These are phyloP conservation scores for Hippoglossus hippoglossus DNA, from an alignment of 2,797 vertebrate genomes.

Conservation along the genomic window DNA sequence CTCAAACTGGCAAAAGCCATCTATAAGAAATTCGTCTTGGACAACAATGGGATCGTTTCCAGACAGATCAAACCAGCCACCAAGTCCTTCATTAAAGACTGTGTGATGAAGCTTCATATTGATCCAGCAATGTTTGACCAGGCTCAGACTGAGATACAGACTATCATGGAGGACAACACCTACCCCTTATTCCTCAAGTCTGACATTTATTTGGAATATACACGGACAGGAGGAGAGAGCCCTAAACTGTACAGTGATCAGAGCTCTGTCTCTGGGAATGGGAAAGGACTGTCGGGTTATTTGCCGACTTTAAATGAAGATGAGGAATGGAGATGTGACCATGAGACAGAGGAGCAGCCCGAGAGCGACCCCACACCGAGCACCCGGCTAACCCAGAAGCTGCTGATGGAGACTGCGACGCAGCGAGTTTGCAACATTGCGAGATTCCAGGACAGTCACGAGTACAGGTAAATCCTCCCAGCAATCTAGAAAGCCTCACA, in stretches of 20 bases:
- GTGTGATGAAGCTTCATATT: slow-evolving; percentile 91
- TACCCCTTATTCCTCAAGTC: slow-evolving; percentile 98
- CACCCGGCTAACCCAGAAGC: slow-evolving; percentile 89
- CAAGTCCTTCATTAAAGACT: slow-evolving; percentile 98
- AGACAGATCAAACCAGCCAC: slow-evolving; percentile 96
- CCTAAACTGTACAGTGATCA: slow-evolving; percentile 92
- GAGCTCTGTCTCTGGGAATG: slow-evolving; percentile 88
- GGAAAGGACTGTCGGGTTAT: slow-evolving; percentile 88
- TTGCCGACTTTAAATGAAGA: slow-evolving; percentile 93
- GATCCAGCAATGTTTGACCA: slow-evolving; percentile 99
- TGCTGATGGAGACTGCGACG: slow-evolving; percentile 89
- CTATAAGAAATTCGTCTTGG: slow-evolving; percentile 96
- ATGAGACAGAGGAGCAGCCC: slow-evolving; percentile 80
- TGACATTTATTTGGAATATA: slow-evolving; percentile 97
- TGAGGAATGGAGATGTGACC: slow-evolving; percentile 93
- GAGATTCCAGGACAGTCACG: slow-evolving; percentile 90
- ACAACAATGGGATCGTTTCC: slow-evolving; percentile 93
- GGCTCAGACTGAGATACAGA: slow-evolving; percentile 97
- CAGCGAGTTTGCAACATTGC: slow-evolving; percentile 84
- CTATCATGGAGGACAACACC: slow-evolving; percentile 96
- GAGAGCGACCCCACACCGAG: slow-evolving; percentile 83
- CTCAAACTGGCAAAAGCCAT: slow-evolving; percentile 96
- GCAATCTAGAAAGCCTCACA: slow-evolving; percentile 57
- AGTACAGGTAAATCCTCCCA: slow-evolving; percentile 90
- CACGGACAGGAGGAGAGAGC: slow-evolving; percentile 93